Percentiles rank a stretch among this genome's conserved stretches.
Evolutionary conservation across 2,113 vertebrate genomes (phyloP).

Genomic region (Ceuthmochares aereus): DNA sequence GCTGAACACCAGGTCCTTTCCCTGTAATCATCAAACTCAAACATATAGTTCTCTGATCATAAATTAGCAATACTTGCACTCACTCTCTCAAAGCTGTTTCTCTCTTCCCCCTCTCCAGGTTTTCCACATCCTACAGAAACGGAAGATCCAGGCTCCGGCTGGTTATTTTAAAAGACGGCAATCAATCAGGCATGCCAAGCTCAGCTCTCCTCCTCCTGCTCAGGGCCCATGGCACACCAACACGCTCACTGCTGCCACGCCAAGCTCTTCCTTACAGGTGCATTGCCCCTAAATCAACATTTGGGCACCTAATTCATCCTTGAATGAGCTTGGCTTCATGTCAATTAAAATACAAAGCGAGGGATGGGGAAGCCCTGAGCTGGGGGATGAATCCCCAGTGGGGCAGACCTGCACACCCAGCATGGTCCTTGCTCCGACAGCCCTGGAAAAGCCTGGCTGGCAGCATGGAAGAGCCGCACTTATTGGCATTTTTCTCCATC

Average conservation of each 20-base stretch:
- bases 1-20: not conserved
- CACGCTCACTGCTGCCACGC: accelerated
- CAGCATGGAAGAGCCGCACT: not conserved
- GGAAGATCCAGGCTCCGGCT: slow-evolving; percentile 12
- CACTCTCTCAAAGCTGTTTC: slow-evolving; percentile 27
- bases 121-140: slow-evolving; percentile 49
- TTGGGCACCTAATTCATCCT: accelerated
- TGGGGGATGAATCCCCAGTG: not conserved
- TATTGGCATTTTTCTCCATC: not conserved
- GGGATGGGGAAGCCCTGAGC: accelerated
- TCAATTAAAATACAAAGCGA: not conserved
- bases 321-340: not conserved
- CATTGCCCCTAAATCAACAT: not conserved
- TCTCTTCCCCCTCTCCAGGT: slow-evolving; percentile 34
- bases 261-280: not conserved
- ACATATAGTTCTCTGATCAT: slow-evolving; percentile 34
- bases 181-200: not conserved
- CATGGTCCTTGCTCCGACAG: not conserved
- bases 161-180: not conserved
- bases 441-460: not conserved
- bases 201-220: not conserved
- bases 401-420: accelerated
- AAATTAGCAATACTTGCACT: slow-evolving; percentile 40
- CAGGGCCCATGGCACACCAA: accelerated
- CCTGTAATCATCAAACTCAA: not conserved